Conservation (phyloP, 1,140 invertebrate species). For the Euschistus heros region DNA sequence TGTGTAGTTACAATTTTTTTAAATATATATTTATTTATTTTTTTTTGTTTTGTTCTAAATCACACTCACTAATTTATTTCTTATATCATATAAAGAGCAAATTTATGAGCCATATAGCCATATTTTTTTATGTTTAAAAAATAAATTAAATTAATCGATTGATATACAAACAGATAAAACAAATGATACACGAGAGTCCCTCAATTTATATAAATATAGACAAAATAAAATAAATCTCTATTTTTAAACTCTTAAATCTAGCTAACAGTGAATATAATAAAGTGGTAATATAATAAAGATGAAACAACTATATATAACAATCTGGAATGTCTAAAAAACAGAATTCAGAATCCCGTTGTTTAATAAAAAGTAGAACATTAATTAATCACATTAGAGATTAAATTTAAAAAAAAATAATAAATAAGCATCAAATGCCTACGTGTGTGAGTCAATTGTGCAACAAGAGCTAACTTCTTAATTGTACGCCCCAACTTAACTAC, state of each 20-base stretch:
- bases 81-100: background rate
- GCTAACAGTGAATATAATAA: slow-evolving; percentile 9
- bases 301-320: background rate
- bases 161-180: background rate
- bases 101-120: background rate
- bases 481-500: background rate
- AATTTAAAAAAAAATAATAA: background rate
- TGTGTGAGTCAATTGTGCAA: slow-evolving; percentile 7
- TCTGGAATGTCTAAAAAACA: slow-evolving; percentile 14
- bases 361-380: background rate
- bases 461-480: background rate
- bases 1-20: no score
- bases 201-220: background rate
- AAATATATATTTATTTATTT: no score
- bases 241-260: slow-evolving; percentile 8
- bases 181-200: background rate
- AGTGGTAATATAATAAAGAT: background rate
- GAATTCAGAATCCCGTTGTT: background rate
- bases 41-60: background rate
- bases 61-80: background rate
- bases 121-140: background rate
- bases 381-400: background rate
- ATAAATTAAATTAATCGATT: background rate
- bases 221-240: background rate
- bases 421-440: slow-evolving; percentile 12